These are phyloP conservation scores for Ctenoplectra terminalis DNA, from an alignment of 1,140 invertebrate species.

Conservation along the genomic window DNA sequence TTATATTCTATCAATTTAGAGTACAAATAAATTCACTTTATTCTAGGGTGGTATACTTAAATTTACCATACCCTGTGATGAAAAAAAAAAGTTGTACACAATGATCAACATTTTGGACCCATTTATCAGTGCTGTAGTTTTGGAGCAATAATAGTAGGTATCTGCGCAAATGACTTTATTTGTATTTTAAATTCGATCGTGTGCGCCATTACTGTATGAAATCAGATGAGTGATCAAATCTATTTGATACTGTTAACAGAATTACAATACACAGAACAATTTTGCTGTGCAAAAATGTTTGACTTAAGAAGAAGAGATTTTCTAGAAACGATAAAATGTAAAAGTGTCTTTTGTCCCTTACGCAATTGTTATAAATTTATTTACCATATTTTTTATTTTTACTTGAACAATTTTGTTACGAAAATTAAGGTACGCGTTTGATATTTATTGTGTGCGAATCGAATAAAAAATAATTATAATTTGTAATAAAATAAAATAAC, in stretches of 20 bases:
- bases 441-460: not conserved
- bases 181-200: slow-evolving; percentile 54
- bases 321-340: not conserved
- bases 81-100: slow-evolving; percentile 59
- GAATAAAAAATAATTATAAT: slow-evolving; percentile 6
- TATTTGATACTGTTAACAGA: slow-evolving; percentile 62
- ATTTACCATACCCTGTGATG: slow-evolving; percentile 65
- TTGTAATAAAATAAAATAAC: slow-evolving; percentile 37
- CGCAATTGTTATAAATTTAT: slow-evolving; percentile 22
- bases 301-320: slow-evolving; percentile 20
- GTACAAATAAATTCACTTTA: slow-evolving; percentile 10
- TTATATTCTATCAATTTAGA: not conserved
- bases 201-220: slow-evolving; percentile 41
- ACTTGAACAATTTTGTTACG: not conserved
- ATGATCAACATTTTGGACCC: slow-evolving; percentile 63
- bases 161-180: slow-evolving; percentile 62
- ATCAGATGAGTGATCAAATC: slow-evolving; percentile 41
- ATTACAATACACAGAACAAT: slow-evolving; percentile 33
- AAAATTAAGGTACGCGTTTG: not conserved
- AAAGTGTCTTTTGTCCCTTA: slow-evolving; percentile 20
- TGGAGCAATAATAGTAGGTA: slow-evolving; percentile 71
- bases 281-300: slow-evolving; percentile 49
- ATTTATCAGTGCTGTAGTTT: slow-evolving; percentile 65
- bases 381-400: slow-evolving; percentile 1
- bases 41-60: slow-evolving; percentile 74